Conservation (phyloP, 2,888 invertebrate species). For the Salpingus planirostris region DNA sequence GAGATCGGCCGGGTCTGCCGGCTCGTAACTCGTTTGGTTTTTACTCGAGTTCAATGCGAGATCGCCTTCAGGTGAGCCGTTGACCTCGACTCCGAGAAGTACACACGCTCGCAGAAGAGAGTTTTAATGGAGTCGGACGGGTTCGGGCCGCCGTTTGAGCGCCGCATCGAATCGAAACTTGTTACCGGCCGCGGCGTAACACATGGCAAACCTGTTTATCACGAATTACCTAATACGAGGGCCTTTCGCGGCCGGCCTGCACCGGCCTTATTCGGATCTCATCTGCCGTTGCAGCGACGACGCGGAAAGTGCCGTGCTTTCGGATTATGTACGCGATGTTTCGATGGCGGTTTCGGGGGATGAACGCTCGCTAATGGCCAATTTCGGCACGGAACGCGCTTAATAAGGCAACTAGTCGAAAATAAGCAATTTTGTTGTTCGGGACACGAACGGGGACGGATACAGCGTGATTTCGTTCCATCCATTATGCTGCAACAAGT, state of each 20-base stretch:
- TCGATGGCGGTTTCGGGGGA: too few species aligned
- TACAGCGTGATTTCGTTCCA: too few species aligned
- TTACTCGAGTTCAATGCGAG: slow-evolving; percentile 26
- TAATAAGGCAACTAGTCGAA: too few species aligned
- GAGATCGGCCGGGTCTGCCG: too few species aligned
- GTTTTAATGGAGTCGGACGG: slow-evolving; percentile 11
- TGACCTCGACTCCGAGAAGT: slow-evolving; percentile 22
- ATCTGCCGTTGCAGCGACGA: too few species aligned
- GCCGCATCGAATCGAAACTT: slow-evolving; percentile 5
- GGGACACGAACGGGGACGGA: too few species aligned
- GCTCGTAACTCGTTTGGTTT: slow-evolving; percentile 24
- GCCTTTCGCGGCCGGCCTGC: slow-evolving; percentile 4
- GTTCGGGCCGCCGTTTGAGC: slow-evolving; percentile 3
- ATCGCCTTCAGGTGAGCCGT: slow-evolving; percentile 25
- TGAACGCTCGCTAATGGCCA: too few species aligned
- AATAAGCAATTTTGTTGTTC: too few species aligned
- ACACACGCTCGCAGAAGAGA: slow-evolving; percentile 17
- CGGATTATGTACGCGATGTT: too few species aligned
- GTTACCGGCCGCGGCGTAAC: slow-evolving; percentile 7
- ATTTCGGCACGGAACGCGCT: too few species aligned
- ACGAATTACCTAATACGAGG: slow-evolving; percentile 12
- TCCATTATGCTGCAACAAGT: too few species aligned
- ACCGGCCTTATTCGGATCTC: neutral
- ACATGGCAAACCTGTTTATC: slow-evolving; percentile 13
- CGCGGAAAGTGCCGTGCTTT: too few species aligned